Conservation (phyloP, 2,888 invertebrate genomes). For the Drosophila melanosoma region DNA sequence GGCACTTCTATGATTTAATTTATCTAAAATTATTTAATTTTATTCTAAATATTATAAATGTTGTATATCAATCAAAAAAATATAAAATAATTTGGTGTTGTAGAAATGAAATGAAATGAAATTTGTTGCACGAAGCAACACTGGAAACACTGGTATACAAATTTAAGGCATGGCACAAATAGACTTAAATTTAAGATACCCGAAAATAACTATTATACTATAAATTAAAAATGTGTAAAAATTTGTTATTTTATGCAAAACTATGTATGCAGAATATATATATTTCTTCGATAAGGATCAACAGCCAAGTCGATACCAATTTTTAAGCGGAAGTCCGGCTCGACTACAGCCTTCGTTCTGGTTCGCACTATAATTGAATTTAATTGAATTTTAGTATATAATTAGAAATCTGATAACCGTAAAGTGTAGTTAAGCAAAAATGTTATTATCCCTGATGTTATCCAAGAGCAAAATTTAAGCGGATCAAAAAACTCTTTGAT, state of each 20-base stretch:
- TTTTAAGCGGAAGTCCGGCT: background rate
- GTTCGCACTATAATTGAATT: background rate
- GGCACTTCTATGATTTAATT: background rate
- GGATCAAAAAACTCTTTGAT: background rate
- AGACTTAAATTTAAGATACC: background rate
- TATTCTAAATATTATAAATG: accelerated
- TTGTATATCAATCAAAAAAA: background rate
- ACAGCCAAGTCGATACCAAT: background rate
- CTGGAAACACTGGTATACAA: background rate
- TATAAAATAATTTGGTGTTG: background rate
- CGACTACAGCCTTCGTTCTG: background rate
- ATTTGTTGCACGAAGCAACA: background rate
- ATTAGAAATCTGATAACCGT: slow-evolving; percentile 27
- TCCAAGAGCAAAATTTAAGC: background rate
- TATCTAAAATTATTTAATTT: background rate
- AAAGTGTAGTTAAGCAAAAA: slow-evolving; percentile 11
- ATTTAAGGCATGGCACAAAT: too few relatives aligned
- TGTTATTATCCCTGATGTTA: background rate
- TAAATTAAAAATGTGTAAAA: background rate
- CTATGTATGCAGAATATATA: background rate
- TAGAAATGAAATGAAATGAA: background rate
- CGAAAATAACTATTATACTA: background rate
- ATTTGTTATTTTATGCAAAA: background rate
- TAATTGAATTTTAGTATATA: slow-evolving; percentile 37
- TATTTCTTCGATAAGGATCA: background rate